Conservation (phyloP, 2,888 invertebrate genomes). For the Masnerella sp. region DNA sequence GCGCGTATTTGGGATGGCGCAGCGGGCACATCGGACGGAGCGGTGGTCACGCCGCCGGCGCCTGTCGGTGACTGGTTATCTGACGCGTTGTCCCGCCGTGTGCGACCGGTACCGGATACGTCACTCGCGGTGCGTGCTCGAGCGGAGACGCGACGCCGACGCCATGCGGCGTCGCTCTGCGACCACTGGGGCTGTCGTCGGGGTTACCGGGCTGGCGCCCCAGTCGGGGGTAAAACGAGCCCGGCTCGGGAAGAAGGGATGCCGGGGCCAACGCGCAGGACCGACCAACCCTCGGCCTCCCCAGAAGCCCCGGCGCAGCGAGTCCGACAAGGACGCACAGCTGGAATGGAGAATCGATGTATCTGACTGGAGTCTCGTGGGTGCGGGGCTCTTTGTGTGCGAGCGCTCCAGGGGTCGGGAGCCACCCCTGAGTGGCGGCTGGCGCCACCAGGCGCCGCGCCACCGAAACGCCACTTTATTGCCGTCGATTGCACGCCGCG, state of each 20-base stretch:
- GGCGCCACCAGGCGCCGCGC: constrained; percentile 74
- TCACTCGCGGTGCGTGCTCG: constrained; percentile 66
- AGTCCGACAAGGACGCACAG: constrained; percentile 11
- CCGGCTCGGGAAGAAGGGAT: constrained; percentile 69
- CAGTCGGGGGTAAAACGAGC: constrained; percentile 66
- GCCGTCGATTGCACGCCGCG: constrained; percentile 35
- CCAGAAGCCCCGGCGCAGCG: constrained; percentile 21
- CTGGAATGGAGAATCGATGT: constrained; percentile 53
- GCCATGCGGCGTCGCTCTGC: constrained; percentile 80
- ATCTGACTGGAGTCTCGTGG: constrained; percentile 40
- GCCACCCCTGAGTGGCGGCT: constrained; percentile 66
- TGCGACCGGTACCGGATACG: constrained; percentile 63
- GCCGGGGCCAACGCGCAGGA: constrained; percentile 73
- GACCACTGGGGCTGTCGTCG: constrained; percentile 65
- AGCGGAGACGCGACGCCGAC: constrained; percentile 79
- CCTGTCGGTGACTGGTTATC: constrained; percentile 70
- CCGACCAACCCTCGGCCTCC: constrained; percentile 70
- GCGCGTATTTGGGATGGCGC: no score
- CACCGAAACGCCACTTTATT: constrained; percentile 64
- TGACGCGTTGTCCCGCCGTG: constrained; percentile 55
- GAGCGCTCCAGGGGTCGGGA: constrained; percentile 44
- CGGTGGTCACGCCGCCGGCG: constrained; percentile 72
- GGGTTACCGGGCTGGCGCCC: constrained; percentile 60
- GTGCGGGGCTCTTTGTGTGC: constrained; percentile 24
- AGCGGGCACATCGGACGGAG: no score